A percentile compares a stretch with the other conserved stretches of the same genome.
These are phyloP conservation scores for Heterodera schachtii DNA, from an alignment of 1,140 invertebrate species.

Conservation along the genomic window DNA sequence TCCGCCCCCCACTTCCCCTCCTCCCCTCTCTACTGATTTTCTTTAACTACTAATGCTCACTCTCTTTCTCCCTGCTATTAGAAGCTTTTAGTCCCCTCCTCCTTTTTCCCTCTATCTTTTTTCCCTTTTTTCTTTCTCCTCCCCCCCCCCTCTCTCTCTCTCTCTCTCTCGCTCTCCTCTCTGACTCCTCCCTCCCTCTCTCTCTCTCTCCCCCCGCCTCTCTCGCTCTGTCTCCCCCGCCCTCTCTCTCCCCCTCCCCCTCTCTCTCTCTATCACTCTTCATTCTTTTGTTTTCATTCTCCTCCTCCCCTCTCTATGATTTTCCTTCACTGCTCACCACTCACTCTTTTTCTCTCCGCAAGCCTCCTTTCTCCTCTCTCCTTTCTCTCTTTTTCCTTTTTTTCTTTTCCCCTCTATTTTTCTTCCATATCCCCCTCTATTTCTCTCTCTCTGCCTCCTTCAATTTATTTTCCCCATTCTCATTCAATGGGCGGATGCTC, in stretches of 20 bases:
- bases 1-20: too few species aligned
- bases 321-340: too few species aligned
- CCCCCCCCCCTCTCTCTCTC: background rate
- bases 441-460: background rate
- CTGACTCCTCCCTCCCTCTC: too few species aligned
- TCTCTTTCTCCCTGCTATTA: too few species aligned
- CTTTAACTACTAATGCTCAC: too few species aligned
- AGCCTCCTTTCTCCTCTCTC: background rate
- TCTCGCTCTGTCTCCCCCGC: too few species aligned
- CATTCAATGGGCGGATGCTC: background rate
- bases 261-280: background rate
- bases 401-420: background rate
- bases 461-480: background rate
- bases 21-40: too few species aligned
- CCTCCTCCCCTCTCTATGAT: background rate
- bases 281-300: background rate
- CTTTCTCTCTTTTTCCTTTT: background rate
- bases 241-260: too few species aligned
- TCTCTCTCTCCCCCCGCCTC: too few species aligned
- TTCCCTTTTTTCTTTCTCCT: background rate
- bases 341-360: too few species aligned
- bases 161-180: background rate
- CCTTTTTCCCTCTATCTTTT: background rate
- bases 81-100: too few species aligned
- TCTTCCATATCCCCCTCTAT: background rate